Base-by-base conservation (phyloP, 2,113 vertebrate species). In the Lagopus muta region DNA sequence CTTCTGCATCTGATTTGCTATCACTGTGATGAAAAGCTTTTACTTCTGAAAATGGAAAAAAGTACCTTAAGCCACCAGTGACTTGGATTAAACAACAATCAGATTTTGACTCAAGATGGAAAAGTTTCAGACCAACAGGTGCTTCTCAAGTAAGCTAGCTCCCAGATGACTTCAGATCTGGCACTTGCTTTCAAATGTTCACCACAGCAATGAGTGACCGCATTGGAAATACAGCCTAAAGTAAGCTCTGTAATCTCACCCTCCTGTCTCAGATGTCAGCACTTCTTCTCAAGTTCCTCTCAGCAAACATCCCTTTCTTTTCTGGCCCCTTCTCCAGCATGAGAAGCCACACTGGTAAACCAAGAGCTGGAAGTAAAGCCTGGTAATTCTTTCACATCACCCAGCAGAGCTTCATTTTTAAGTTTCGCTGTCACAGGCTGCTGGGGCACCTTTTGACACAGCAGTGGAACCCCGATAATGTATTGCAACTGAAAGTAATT, bases 161-260 rank as follows among this genome's bases (percentile, higher is more conserved):
- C 79, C 84, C 75, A 22, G 1, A 45, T 45, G 65, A 73, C 65
- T 75, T 52, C 47, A 52, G 4, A 71, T 2, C 82, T 77, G 62
- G 70, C 62, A 5, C 62, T 67, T 64, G 76, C 36, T 80, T 69
- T 55, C 57, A 32, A 18, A 40, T 1, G 43, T 38, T 45, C 52
- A 82, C 62, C 38, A 2, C 21, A 60, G 87, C 81, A 58, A 0
- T 6, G 54, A 89, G 45, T 8, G 78, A 90, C 0, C 62, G 61
- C 45, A 71, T 30, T 69, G 70, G 83, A 79, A 89, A 73, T 42
- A 57, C 48, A 76, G 84, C 90, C 88, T 79, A 36, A 43, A 90
- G 88, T 73, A 48, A 88, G 43, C 47, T 45, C 72, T 28, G 18
- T 2, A 71, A 18, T 10, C 72, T 64, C 19, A 30, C 38, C 13